Conservation (phyloP, 2,888 invertebrate genomes). For the Agriotes lineatus region DNA sequence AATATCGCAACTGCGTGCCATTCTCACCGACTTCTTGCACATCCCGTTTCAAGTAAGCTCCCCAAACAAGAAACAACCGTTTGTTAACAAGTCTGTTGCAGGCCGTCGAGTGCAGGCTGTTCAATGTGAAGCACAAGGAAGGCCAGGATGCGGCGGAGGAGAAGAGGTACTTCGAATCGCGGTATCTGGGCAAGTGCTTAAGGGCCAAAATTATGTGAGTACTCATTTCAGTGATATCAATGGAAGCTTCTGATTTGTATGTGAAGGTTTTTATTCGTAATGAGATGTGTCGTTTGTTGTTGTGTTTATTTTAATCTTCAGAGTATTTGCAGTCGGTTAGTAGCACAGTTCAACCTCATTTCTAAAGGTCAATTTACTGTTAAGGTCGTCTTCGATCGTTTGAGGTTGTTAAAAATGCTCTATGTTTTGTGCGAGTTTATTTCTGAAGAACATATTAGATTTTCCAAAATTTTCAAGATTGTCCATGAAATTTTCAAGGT, state of each 20-base stretch:
- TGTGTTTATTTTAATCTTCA: too few relatives aligned
- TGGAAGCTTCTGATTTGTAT: background rate
- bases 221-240: background rate
- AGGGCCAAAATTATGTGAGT: slow-evolving; percentile 35
- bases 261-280: too few relatives aligned
- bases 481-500: too few relatives aligned
- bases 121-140: slow-evolving; percentile 27
- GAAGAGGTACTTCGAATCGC: slow-evolving; percentile 19
- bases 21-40: slow-evolving; percentile 10
- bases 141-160: slow-evolving; percentile 1
- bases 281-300: too few relatives aligned
- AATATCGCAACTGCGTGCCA: slow-evolving; percentile 25
- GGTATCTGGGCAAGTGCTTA: slow-evolving; percentile 15
- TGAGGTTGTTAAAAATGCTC: too few relatives aligned
- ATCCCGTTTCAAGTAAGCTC: slow-evolving; percentile 28
- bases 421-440: too few relatives aligned
- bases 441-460: too few relatives aligned
- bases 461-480: too few relatives aligned
- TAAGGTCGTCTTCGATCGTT: too few relatives aligned
- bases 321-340: too few relatives aligned
- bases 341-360: too few relatives aligned
- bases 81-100: slow-evolving; percentile 27
- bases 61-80: background rate
- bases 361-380: too few relatives aligned
- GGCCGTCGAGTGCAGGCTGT: slow-evolving; percentile 37